Conservation (phyloP, 2,888 invertebrate genomes). For the Tetragonisca angustula region DNA sequence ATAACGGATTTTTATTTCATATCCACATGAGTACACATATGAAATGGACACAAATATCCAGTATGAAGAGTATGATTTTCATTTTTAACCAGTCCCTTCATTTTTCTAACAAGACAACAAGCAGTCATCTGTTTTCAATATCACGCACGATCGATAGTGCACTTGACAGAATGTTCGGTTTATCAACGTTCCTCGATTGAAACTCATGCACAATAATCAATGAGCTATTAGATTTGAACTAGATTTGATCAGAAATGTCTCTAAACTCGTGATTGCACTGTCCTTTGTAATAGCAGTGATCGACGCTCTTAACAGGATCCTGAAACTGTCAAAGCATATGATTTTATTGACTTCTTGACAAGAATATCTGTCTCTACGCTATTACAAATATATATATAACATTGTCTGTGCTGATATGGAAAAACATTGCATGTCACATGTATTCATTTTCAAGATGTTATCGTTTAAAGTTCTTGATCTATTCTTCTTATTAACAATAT, state of each 20-base stretch:
- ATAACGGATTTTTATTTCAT: too few relatives aligned
- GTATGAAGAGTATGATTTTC: not conserved
- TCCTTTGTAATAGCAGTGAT: conserved; percentile 37
- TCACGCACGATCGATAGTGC: conserved; percentile 15
- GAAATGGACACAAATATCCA: too few relatives aligned
- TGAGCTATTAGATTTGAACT: conserved; percentile 44
- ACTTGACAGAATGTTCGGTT: conserved; percentile 18
- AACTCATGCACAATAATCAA: conserved; percentile 43
- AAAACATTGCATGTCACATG: too few relatives aligned
- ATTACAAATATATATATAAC: not conserved
- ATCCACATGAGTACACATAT: too few relatives aligned
- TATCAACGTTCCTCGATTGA: conserved; percentile 32
- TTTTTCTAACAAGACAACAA: not conserved
- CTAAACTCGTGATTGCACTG: conserved; percentile 5
- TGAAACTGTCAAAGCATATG: not conserved
- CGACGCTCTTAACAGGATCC: conserved; percentile 25
- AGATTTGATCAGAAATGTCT: conserved; percentile 38
- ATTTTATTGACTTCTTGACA: conserved; percentile 18
- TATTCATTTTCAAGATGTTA: too few relatives aligned
- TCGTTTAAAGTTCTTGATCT: too few relatives aligned
- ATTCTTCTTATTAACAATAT: too few relatives aligned
- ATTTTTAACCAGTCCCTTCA: not conserved
- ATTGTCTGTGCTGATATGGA: not conserved
- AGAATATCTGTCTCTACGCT: conserved; percentile 4
- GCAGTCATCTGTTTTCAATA: conserved; percentile 22